Conservation (phyloP, 2,888 invertebrate genomes). For the Euplexia lucipara region DNA sequence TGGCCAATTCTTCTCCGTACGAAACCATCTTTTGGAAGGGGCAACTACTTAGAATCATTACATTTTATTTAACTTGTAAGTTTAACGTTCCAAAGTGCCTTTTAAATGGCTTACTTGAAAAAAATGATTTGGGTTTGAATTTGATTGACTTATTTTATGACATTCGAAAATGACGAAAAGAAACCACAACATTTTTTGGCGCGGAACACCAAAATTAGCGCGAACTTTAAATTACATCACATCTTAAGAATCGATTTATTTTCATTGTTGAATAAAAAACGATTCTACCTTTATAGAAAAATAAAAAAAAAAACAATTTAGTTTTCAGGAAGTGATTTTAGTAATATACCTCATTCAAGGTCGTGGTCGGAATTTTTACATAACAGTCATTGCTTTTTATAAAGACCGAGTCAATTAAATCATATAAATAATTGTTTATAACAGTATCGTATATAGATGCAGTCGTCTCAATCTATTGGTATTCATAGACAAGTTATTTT, state of each 20-base stretch:
- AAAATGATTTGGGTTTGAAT: too few relatives aligned
- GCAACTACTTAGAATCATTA: too few relatives aligned
- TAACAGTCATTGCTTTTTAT: slow-evolving; percentile 60
- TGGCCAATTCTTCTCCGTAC: too few relatives aligned
- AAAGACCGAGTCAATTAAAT: slow-evolving; percentile 41
- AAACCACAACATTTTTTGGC: slow-evolving; percentile 1
- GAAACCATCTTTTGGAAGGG: too few relatives aligned
- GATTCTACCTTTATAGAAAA: slow-evolving; percentile 31
- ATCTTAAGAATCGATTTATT: slow-evolving; percentile 46
- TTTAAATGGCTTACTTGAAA: too few relatives aligned
- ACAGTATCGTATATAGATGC: slow-evolving; percentile 19
- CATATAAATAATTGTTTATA: slow-evolving; percentile 28
- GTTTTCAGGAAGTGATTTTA: slow-evolving; percentile 66
- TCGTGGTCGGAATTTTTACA: slow-evolving; percentile 37
- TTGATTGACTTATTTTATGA: too few relatives aligned
- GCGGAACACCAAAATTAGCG: slow-evolving; percentile 31
- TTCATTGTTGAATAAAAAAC: slow-evolving; percentile 31
- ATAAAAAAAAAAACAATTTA: slow-evolving; percentile 59
- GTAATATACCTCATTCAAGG: slow-evolving; percentile 60
- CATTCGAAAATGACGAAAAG: background rate
- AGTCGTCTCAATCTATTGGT: slow-evolving; percentile 19
- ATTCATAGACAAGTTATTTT: slow-evolving; percentile 28
- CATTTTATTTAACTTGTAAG: too few relatives aligned
- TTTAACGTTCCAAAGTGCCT: too few relatives aligned
- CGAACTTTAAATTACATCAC: slow-evolving; percentile 33